Conservation (phyloP, 2,888 invertebrate species). For the Cantharis flavilabris region DNA sequence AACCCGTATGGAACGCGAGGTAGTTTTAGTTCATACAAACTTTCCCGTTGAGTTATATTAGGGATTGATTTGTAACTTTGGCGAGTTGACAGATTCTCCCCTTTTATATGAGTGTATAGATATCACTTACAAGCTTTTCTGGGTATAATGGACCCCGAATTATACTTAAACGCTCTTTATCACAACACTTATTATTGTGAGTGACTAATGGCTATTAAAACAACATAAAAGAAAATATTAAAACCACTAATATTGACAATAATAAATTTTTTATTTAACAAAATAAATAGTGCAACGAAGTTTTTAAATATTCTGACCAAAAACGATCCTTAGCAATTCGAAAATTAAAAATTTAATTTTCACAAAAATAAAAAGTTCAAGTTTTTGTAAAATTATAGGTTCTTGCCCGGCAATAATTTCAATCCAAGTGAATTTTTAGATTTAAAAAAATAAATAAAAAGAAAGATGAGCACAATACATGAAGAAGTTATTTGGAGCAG, state of each 20-base stretch:
- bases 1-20: neutral
- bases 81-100: conserved; percentile 15
- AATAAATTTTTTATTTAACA: neutral
- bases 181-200: conserved; percentile 16
- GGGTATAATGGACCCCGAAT: conserved; percentile 24
- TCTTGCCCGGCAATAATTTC: too few relatives aligned
- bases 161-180: conserved; percentile 28
- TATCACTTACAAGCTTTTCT: conserved; percentile 26
- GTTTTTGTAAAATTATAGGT: too few relatives aligned
- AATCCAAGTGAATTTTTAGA: too few relatives aligned
- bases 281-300: neutral
- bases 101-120: conserved; percentile 7
- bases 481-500: too few relatives aligned
- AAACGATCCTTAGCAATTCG: too few relatives aligned
- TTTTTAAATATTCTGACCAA: neutral
- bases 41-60: neutral
- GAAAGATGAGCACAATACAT: too few relatives aligned
- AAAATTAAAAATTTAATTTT: too few relatives aligned
- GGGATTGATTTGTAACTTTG: conserved; percentile 19
- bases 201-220: conserved; percentile 26
- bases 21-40: neutral
- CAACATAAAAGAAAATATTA: neutral
- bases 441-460: too few relatives aligned
- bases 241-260: neutral
- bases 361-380: too few relatives aligned